Percentiles rank a stretch among this genome's conserved stretches.
Conservation (phyloP, 2,888 invertebrate genomes). For the Drosophila recens region DNA sequence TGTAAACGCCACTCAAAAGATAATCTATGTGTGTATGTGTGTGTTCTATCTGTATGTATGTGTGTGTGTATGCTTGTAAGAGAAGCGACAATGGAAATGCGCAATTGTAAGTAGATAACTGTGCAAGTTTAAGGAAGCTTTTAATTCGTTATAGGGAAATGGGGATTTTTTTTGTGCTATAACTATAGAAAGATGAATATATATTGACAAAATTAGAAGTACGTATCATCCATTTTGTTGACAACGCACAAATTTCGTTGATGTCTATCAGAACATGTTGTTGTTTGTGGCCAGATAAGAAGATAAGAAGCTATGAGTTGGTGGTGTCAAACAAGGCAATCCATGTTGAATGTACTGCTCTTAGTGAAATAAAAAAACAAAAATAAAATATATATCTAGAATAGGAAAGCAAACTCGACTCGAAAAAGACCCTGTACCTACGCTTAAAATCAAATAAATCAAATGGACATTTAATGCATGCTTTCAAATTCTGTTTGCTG, state of each 20-base stretch:
- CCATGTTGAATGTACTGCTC: slow-evolving; percentile 45
- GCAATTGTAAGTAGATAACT: slow-evolving; percentile 10
- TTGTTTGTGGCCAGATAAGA: slow-evolving; percentile 34
- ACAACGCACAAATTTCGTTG: slow-evolving; percentile 31
- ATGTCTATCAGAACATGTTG: slow-evolving; percentile 38
- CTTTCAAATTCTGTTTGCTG: too few relatives aligned
- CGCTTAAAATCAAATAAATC: background rate
- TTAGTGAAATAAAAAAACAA: background rate
- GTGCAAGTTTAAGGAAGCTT: slow-evolving; percentile 5
- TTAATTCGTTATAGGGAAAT: background rate
- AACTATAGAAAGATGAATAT: background rate
- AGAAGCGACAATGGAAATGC: slow-evolving; percentile 17
- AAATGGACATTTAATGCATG: too few relatives aligned
- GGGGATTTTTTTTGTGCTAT: slow-evolving; percentile 23
- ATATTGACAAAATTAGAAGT: slow-evolving; percentile 7
- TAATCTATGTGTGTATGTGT: background rate
- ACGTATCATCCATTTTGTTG: slow-evolving; percentile 40
- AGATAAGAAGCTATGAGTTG: slow-evolving; percentile 39
- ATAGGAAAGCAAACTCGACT: background rate
- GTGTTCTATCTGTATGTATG: background rate
- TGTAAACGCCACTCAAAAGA: slow-evolving; percentile 10
- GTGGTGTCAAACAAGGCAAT: slow-evolving; percentile 66
- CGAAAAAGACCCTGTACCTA: background rate
- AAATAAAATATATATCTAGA: background rate
- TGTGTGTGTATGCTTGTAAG: background rate